Evolutionary conservation across 2,113 vertebrate genomes (phyloP), one percentile per base, ranked within the genome.

Genomic region (Strix aluco): DNA sequence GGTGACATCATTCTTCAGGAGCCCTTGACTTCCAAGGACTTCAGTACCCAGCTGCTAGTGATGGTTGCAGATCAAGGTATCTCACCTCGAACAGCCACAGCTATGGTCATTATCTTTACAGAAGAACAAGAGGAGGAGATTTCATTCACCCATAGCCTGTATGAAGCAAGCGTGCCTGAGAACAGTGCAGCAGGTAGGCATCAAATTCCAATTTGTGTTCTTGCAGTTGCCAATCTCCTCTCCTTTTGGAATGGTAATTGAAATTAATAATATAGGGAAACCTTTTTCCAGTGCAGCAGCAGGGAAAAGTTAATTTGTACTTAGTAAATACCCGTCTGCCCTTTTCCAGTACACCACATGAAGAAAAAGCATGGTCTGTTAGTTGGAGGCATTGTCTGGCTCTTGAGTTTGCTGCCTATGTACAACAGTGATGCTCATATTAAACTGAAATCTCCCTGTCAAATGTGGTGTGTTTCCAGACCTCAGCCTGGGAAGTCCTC

Each of bases 121-220:
- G 98, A 98, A 77, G 98, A 97, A 38, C 97, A 98, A 85, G 97
- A 98, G 4, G 91, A 97, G 36, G 95, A 77, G 29, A 97, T 99
- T 59, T 98, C 96, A 47, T 99, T 99, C 98, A 98, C 97, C 25
- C 97, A 90, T 49, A 97, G 79, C 61, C 71, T 98, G 2, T 99
- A 99, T 74, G 97, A 99, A 88, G 97, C 97, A 36, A 95, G 88
- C 0, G 73, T 99, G 58, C 94, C 96, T 36, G 99, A 99, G 97
- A 99, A 99, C 94, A 99, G 98, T 93, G 97, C 96, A 94, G 94
- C 98, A 91, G 99, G 99, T 99, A 81, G 54, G 98, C 89, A 44
- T 88, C 72, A 49, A 58, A 62, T 91, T 44, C 25, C 25, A 13
- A 9, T 73, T 78, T 40, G 29, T 69, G 10, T 82, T 81, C 63